Conservation (phyloP, 2,113 vertebrate species). For the Sander vitreus region DNA sequence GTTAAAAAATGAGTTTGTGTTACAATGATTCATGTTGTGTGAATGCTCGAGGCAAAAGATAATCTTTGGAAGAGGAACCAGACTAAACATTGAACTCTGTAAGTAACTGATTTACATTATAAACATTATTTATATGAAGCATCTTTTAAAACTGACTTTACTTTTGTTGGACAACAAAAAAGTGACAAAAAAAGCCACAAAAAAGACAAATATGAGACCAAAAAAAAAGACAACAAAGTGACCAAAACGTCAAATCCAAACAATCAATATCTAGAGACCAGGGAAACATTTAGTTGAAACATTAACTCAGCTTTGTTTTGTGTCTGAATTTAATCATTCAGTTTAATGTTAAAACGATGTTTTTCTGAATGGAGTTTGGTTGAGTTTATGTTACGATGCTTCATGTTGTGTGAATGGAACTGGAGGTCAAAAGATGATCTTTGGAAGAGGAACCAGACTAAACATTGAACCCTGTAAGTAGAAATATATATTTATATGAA, state of each 20-base stretch:
- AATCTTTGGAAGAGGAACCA: conserved; percentile 40
- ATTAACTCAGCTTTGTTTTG: too few relatives aligned
- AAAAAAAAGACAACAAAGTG: too few relatives aligned
- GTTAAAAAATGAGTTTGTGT: neutral
- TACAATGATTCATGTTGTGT: neutral
- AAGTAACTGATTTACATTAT: neutral
- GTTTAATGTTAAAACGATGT: neutral
- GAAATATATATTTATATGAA: too few relatives aligned
- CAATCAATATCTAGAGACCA: too few relatives aligned
- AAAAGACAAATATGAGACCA: too few relatives aligned
- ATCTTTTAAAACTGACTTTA: too few relatives aligned
- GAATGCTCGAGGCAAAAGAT: neutral
- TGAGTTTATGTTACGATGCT: neutral
- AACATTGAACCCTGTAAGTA: conserved; percentile 7
- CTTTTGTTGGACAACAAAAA: too few relatives aligned
- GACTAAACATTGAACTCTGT: conserved; percentile 18
- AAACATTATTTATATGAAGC: too few relatives aligned
- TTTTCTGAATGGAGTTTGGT: neutral
- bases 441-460: conserved; percentile 25
- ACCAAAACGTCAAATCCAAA: too few relatives aligned
- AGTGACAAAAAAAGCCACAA: too few relatives aligned
- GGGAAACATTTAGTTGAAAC: too few relatives aligned
- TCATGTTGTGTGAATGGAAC: neutral
- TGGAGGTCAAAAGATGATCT: neutral
- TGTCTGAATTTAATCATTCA: neutral